phyloP scores from a whole-genome alignment of 2,888 invertebrate species.

The Apoderus coryli region DNA sequence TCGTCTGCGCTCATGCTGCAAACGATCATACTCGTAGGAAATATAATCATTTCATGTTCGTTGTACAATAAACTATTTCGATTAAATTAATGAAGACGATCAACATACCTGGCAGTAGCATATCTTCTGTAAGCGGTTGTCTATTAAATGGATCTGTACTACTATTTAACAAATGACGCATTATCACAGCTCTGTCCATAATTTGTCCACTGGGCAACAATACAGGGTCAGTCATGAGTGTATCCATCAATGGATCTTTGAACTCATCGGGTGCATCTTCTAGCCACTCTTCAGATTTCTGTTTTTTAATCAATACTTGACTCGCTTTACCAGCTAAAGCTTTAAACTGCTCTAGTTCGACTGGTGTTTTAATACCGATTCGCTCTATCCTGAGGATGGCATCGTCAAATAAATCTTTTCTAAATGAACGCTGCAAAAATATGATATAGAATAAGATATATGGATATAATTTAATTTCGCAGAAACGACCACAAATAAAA shows the following conservation, averaged over 20 bases:
- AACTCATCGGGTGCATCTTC: slow-evolving; percentile 95
- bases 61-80: too few species aligned
- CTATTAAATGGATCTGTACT: slow-evolving; percentile 97
- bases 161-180: slow-evolving; percentile 87
- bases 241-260: slow-evolving; percentile 93
- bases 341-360: slow-evolving; percentile 76
- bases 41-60: too few species aligned
- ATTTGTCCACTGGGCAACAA: slow-evolving; percentile 74
- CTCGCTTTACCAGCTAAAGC: slow-evolving; percentile 62
- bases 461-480: too few species aligned
- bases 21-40: too few species aligned
- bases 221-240: slow-evolving; percentile 92
- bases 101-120: slow-evolving; percentile 77
- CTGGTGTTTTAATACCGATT: slow-evolving; percentile 67
- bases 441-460: too few species aligned
- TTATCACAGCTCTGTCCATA: slow-evolving; percentile 89
- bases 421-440: slow-evolving; percentile 70
- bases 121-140: slow-evolving; percentile 86
- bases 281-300: slow-evolving; percentile 80
- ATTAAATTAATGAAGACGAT: too few species aligned
- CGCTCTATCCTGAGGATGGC: slow-evolving; percentile 72
- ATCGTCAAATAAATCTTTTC: slow-evolving; percentile 82
- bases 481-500: too few species aligned
- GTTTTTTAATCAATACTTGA: slow-evolving; percentile 65
- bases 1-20: too few species aligned